phyloP scores from a whole-genome alignment of 1,140 invertebrate species.

The Nymphalis io region DNA sequence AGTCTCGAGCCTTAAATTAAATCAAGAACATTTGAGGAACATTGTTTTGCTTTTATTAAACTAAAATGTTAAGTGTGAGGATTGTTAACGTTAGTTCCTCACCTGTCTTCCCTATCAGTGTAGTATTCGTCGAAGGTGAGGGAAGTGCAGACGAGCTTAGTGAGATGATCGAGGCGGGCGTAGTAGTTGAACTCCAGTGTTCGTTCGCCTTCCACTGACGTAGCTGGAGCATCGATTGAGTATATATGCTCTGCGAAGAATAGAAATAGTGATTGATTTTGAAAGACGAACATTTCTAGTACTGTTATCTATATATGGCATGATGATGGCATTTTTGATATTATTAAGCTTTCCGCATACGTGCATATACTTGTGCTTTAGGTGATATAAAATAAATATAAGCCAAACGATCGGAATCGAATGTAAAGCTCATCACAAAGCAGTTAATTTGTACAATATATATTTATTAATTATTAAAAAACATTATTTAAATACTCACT shows the following conservation, averaged over 20 bases:
- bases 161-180: constrained; percentile 85
- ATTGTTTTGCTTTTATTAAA: no score
- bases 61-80: no score
- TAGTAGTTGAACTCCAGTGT: constrained; percentile 86
- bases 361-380: no score
- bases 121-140: constrained; percentile 85
- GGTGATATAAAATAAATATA: no score
- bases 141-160: constrained; percentile 82
- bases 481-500: constrained; percentile 81
- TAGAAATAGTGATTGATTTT: not conserved
- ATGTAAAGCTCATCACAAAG: no score
- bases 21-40: not conserved
- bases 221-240: constrained; percentile 64
- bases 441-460: no score
- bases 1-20: constrained; percentile 57
- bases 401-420: no score
- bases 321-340: no score
- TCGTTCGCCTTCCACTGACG: constrained; percentile 81
- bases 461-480: no score
- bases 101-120: constrained; percentile 83
- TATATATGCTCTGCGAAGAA: constrained; percentile 83
- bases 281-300: no score
- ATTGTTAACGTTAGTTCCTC: not conserved
- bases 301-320: no score
- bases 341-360: no score